phyloP scores from a whole-genome alignment of 2,888 invertebrate species.

The Hypolimnas misippus region DNA sequence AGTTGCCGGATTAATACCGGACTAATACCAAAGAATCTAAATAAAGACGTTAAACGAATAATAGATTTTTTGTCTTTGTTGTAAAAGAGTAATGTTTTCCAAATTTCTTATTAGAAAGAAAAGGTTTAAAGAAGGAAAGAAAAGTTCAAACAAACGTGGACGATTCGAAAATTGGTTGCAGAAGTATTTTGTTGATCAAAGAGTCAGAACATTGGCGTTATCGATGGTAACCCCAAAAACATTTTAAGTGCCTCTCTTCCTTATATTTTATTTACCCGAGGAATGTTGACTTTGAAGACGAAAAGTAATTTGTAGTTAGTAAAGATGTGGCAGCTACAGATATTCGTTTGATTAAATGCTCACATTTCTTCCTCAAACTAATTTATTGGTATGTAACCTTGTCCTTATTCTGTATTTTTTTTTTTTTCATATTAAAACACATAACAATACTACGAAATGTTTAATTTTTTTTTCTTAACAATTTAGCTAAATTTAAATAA shows the following conservation, averaged over 20 bases:
- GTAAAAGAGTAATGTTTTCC: too few species aligned
- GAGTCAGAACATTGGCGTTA: slow-evolving; percentile 55
- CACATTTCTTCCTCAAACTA: slow-evolving; percentile 57
- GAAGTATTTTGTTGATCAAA: slow-evolving; percentile 72
- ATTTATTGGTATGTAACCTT: slow-evolving; percentile 42
- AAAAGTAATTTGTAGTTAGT: slow-evolving; percentile 75
- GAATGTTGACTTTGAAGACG: slow-evolving; percentile 75
- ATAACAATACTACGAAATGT: too few species aligned
- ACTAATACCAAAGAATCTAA: too few species aligned
- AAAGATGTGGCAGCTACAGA: slow-evolving; percentile 58
- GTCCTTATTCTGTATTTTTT: slow-evolving; percentile 4
- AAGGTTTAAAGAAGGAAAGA: background rate
- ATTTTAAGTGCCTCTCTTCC: slow-evolving; percentile 56
- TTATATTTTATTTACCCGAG: slow-evolving; percentile 70
- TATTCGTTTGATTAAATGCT: slow-evolving; percentile 67
- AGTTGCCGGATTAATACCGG: too few species aligned
- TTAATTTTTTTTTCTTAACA: background rate
- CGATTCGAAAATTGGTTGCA: slow-evolving; percentile 61
- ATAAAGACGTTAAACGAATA: too few species aligned
- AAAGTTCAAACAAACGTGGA: slow-evolving; percentile 6
- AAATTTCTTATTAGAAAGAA: background rate
- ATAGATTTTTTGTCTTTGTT: too few species aligned
- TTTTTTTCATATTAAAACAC: background rate
- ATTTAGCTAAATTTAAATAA: background rate
- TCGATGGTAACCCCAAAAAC: slow-evolving; percentile 53